These are phyloP conservation scores for Zosterops borbonicus DNA, from an alignment of 2,113 vertebrate species.

Conservation along the genomic window DNA sequence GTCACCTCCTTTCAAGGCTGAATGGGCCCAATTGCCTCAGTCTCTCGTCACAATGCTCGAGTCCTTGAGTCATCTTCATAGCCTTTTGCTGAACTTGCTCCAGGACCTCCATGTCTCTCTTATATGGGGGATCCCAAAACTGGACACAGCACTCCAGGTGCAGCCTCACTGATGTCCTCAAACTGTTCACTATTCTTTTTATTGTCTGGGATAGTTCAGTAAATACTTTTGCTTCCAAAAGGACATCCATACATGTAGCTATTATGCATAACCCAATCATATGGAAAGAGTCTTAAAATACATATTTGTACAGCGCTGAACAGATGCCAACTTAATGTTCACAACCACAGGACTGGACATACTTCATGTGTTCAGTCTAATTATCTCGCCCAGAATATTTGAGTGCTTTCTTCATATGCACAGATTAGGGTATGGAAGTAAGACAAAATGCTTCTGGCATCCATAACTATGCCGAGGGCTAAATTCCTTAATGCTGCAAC, in stretches of 20 bases:
- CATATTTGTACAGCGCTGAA: neutral
- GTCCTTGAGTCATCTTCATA: neutral
- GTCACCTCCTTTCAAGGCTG: neutral
- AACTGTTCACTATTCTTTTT: neutral
- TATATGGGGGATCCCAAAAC: neutral
- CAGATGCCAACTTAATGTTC: neutral
- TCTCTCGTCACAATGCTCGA: neutral
- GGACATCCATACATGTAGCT: neutral
- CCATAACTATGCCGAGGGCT: slow-evolving; percentile 39
- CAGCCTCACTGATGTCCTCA: neutral
- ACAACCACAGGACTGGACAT: neutral
- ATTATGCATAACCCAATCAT: neutral
- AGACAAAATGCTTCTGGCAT: neutral
- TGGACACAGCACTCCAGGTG: neutral
- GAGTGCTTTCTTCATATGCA: neutral
- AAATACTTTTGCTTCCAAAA: neutral
- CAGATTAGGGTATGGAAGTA: neutral
- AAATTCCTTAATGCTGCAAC: slow-evolving; percentile 46
- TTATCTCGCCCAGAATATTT: neutral
- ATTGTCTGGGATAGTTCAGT: neutral
- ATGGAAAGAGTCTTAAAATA: neutral
- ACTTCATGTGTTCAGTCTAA: neutral
- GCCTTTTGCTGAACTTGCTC: neutral
- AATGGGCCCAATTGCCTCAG: neutral
- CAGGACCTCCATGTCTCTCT: neutral